Evolutionary conservation across 2,888 invertebrate genomes (phyloP), one percentile per base, ranked within the genome.

Genomic region (Tenthredo livida): DNA sequence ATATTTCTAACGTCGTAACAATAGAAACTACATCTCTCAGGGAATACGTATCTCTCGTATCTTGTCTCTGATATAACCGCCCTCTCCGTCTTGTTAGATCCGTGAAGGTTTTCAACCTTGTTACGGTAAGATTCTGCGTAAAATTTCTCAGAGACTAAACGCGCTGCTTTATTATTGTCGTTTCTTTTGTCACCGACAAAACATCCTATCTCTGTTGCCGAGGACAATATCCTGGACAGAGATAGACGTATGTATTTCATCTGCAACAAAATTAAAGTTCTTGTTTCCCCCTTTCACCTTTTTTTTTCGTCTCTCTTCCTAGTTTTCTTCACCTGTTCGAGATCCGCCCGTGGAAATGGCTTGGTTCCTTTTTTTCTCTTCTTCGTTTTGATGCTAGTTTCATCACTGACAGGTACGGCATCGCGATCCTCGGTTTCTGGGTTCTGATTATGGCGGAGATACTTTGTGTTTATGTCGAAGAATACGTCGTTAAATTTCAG

Each of bases 1-100:
- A 97, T 94, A 87, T 96, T 94, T 25, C 94, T 94, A 88, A 97
- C 94, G 89, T 96, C 95, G 91, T 96, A 96, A 88, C 96, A 96
- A 90, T 94, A 96, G 93, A 96, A 97, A 93, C 93, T 94, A 87
- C 95, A 96, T 72, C 95, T 94, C 85, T 94, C 92, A 33, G 97
- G 98, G 89, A 97, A 95, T 29, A 97, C 91, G 93, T 95, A 97
- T 84, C 92, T 90, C 21, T 94, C 92, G 33, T 93, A 90, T 58
- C 94, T 92, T 7, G 96, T 90, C 85, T 89, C 90, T 87, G 95
- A 94, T 89, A 94, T 93, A 33, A 96, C 91, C 80, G 96, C 92
- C 58, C 89, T 88, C 6, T 94, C 92, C 7, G 94, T 94, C 80
- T 93, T 93, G 90, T 97, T 97, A 9, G 94, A 95, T 47, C 97